Evolutionary conservation across 2,113 vertebrate genomes (phyloP), one percentile per base, ranked within the genome.

Genomic region (Atrichornis clamosus): DNA sequence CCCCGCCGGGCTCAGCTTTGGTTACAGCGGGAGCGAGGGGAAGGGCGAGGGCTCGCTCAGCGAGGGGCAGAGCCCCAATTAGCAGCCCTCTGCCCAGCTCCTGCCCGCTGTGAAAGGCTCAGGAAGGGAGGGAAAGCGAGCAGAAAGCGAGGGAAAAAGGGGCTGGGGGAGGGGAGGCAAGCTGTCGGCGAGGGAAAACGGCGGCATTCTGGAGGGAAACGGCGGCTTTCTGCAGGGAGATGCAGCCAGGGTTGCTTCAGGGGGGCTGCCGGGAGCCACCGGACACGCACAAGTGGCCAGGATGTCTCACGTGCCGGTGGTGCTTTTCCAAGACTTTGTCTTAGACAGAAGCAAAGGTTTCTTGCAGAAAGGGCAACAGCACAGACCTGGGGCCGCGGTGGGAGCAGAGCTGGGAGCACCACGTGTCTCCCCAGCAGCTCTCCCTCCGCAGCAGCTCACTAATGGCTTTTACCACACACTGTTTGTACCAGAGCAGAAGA

Each of bases 31-130:
- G 84, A 82, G 81, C 3, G 41, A 67, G 35, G 49, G 88, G 93
- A 85, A 90, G 82, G 86, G 92, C 33, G 20, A 30, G 4, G n/a
- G 74, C n/a, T 58, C 27, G 64, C 95, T 13, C 89, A 93, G 88
- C 22, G 56, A 95, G 96, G 96, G 91, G 79, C 96, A 92, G 92
- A 55, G 76, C 86, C 93, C 75, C 97, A 98, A 98, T 98, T 98
- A 98, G 91, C 86, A 82, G 85, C 96, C 52, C 42, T 68, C 89
- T 84, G 78, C 56, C 72, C 49, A 26, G 87, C 95, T 94, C 85
- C 90, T 59, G 30, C 90, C 84, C 3, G 39, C 85, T 55, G 87
- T 60, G 80, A 94, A 94, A 91, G 89, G 93, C 86, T 18, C 11
- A 56, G 42, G 32, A 86, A 95, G 56, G 78, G 96, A 97, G 96